Percentiles rank a stretch among this genome's conserved stretches.
Evolutionary conservation across 2,113 vertebrate species (phyloP).

Genomic region (Nymphicus hollandicus): DNA sequence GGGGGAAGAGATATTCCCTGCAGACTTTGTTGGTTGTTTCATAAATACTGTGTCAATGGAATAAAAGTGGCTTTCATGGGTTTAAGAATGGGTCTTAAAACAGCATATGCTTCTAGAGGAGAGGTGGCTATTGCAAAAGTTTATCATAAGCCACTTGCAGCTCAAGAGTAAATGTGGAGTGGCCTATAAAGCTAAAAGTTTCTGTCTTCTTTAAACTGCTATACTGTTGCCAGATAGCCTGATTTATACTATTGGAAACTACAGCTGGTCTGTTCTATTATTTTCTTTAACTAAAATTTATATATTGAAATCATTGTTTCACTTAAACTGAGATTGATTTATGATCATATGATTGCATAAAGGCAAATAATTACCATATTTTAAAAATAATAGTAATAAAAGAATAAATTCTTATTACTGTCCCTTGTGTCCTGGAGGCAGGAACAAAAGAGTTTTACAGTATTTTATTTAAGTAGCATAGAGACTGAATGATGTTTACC

Average conservation of each 20-base stretch:
- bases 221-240: not conserved
- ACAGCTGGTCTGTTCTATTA: not conserved
- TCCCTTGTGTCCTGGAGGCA: slow-evolving; percentile 27
- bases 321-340: not conserved
- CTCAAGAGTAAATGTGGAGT: not conserved
- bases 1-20: not conserved
- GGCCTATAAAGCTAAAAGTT: not conserved
- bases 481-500: slow-evolving; percentile 35
- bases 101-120: not conserved
- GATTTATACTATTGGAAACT: not conserved
- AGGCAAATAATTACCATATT: not conserved
- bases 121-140: not conserved
- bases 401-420: slow-evolving; percentile 10
- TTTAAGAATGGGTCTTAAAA: not conserved
- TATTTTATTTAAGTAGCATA: slow-evolving; percentile 46
- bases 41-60: not conserved
- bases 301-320: not conserved
- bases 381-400: not conserved
- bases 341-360: not conserved
- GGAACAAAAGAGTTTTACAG: slow-evolving; percentile 38
- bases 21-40: not conserved
- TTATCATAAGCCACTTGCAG: not conserved
- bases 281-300: not conserved
- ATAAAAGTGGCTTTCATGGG: not conserved
- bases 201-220: not conserved